Base-by-base conservation (phyloP, 2,797 vertebrate genomes). In the Pangasius krempfi region DNA sequence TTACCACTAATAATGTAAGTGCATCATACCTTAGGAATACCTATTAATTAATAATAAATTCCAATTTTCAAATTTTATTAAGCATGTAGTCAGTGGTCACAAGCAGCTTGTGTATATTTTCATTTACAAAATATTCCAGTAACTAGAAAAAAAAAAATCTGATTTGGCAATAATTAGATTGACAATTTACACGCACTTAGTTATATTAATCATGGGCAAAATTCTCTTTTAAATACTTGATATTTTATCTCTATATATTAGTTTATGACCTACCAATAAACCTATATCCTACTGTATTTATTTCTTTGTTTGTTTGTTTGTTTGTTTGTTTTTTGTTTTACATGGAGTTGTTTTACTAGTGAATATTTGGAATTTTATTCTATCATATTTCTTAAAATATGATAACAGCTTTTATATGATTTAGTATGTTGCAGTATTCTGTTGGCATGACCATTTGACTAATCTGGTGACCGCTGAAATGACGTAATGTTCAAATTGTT, bases 1-100 rank as follows among this genome's bases (percentile, higher is more conserved):
- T 87, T 66, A 81, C 84, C 88, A 85, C 81, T 62, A 64, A 84
- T 80, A 78, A 81, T 4, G 16, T 20, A 47, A 64, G 60, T n/a
- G 40, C 33, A 50, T 68, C 40, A 8, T 47, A 83, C 25, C 12
- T 16, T 66, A 64, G 40, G 40, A 40, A 40, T 47, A 47, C 1
- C 7, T 44, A 27, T 64, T 18, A 27, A 62, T 33, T 37, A 22
- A 33, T 37, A 22, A 56, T 80, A 10, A 18, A 37, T 56, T 80
- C 37, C 18, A 80, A 2, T 62, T 64, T 16, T 27, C 1, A 27
- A 5, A 20, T 60, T 82, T 62, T 5, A 22, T 62, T 30, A 66
- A 33, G 73, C 73, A 80, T 20, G 20, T n/a, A 30, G 20, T 80
- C 30, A 18, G 27, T 16, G 14, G 1, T n/a, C 22, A 22, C 9